Percentiles rank a stretch among this genome's conserved stretches.
phyloP scores from a whole-genome alignment of 2,888 invertebrate genomes.

The Copidosoma aretas region DNA sequence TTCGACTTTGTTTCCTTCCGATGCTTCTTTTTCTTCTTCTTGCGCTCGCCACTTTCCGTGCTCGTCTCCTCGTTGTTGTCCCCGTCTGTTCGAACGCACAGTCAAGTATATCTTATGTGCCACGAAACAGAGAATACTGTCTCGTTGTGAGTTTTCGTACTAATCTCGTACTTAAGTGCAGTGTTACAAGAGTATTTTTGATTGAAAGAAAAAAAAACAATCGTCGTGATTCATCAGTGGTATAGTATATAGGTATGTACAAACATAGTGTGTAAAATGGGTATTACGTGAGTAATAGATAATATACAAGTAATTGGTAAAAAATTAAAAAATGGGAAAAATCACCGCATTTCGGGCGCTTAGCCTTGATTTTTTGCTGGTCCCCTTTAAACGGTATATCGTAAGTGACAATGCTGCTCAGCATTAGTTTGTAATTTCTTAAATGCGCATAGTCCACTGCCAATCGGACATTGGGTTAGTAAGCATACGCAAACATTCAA shows the following conservation, averaged over 20 bases:
- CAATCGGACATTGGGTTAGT: conserved; percentile 24
- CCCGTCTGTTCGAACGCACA: neutral
- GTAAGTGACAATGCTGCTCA: conserved; percentile 60
- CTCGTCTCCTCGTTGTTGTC: conserved; percentile 16
- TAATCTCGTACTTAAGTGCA: no score
- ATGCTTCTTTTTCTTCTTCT: conserved; percentile 26
- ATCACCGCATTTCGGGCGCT: conserved; percentile 57
- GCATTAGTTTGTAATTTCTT: conserved; percentile 46
- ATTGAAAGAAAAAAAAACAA: no score
- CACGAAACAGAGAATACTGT: neutral
- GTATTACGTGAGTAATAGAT: no score
- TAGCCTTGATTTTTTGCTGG: conserved; percentile 53
- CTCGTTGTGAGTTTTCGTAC: neutral
- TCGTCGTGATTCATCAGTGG: no score
- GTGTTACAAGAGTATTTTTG: conserved; percentile 1
- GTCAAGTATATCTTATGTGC: no score
- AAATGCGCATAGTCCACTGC: conserved; percentile 18
- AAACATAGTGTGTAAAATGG: neutral
- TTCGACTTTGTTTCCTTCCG: conserved; percentile 20
- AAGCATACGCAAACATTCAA: conserved; percentile 15
- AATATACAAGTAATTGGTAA: no score
- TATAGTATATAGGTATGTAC: neutral
- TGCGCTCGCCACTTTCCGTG: neutral
- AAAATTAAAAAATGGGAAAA: conserved; percentile 20
- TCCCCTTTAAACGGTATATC: conserved; percentile 55